phyloP scores from a whole-genome alignment of 2,113 vertebrate species.

The Potamarius usumacintae region DNA sequence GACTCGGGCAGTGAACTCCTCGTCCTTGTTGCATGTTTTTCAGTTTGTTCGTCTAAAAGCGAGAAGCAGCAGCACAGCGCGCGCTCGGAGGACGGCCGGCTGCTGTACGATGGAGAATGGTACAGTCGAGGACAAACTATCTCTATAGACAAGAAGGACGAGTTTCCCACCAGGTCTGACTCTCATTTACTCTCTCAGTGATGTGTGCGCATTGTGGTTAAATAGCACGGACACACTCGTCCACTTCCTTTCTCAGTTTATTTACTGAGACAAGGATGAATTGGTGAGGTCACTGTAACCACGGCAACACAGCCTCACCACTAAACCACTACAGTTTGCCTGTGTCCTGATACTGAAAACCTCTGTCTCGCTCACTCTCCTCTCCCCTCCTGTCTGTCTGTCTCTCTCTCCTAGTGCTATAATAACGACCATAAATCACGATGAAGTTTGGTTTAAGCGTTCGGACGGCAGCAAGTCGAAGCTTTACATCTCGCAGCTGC shows the following conservation, averaged over 20 bases:
- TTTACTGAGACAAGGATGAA: not conserved
- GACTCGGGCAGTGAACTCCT: not conserved
- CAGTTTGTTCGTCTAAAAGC: constrained; percentile 74
- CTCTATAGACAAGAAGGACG: constrained; percentile 88
- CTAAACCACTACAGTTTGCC: not conserved
- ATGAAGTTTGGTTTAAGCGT: constrained; percentile 91
- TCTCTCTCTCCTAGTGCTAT: constrained; percentile 71
- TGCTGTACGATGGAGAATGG: constrained; percentile 86
- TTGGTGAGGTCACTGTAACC: not conserved
- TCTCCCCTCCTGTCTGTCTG: too few relatives aligned
- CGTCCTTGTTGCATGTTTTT: not conserved
- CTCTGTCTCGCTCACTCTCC: not conserved
- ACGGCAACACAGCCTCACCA: not conserved
- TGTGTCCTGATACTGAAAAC: not conserved
- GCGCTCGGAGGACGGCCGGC: constrained; percentile 83
- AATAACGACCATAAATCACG: constrained; percentile 90
- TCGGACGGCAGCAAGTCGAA: constrained; percentile 92
- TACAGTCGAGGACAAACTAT: constrained; percentile 84
- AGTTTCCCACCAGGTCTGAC: constrained; percentile 83
- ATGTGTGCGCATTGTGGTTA: not conserved
- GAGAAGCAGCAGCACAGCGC: constrained; percentile 84
- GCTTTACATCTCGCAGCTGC: constrained; percentile 89
- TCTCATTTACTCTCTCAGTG: not conserved
- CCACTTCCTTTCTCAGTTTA: not conserved
- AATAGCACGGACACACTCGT: not conserved